Evolutionary conservation across 2,888 invertebrate species (phyloP).

Genomic region (Marasmarcha lunaedactyla): DNA sequence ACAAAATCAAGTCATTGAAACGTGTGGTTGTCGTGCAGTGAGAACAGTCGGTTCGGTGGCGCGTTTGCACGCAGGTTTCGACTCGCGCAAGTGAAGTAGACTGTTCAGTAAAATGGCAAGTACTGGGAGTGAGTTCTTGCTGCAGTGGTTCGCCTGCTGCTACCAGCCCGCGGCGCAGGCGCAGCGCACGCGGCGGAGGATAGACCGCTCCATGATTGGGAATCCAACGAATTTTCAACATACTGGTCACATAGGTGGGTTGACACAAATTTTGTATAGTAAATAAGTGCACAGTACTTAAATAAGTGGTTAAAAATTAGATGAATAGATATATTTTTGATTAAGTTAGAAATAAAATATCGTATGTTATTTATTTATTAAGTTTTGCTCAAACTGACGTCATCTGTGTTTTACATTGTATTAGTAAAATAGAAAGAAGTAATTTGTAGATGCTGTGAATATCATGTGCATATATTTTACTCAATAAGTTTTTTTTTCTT

Average conservation of each 20-base stretch:
- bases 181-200: conserved; percentile 79
- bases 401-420: too few relatives aligned
- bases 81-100: conserved; percentile 28
- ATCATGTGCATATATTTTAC: too few relatives aligned
- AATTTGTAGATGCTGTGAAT: too few relatives aligned
- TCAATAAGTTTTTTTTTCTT: too few relatives aligned
- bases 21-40: conserved; percentile 5
- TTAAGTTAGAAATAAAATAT: too few relatives aligned
- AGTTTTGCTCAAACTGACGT: too few relatives aligned
- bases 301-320: background rate
- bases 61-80: conserved; percentile 19
- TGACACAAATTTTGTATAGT: too few relatives aligned
- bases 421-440: too few relatives aligned
- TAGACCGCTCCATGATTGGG: conserved; percentile 95
- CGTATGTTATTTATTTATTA: too few relatives aligned
- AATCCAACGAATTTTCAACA: conserved; percentile 96
- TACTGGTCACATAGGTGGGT: conserved; percentile 76
- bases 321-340: too few relatives aligned
- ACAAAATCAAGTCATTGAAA: conserved; percentile 20
- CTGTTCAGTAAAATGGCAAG: conserved; percentile 68
- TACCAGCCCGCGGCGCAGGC: conserved; percentile 84
- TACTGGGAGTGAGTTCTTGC: conserved; percentile 86
- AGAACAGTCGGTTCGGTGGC: conserved; percentile 12
- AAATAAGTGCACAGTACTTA: background rate
- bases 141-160: conserved; percentile 94